These are phyloP conservation scores for Euphydryas editha DNA, from an alignment of 2,888 invertebrate species.

Conservation along the genomic window DNA sequence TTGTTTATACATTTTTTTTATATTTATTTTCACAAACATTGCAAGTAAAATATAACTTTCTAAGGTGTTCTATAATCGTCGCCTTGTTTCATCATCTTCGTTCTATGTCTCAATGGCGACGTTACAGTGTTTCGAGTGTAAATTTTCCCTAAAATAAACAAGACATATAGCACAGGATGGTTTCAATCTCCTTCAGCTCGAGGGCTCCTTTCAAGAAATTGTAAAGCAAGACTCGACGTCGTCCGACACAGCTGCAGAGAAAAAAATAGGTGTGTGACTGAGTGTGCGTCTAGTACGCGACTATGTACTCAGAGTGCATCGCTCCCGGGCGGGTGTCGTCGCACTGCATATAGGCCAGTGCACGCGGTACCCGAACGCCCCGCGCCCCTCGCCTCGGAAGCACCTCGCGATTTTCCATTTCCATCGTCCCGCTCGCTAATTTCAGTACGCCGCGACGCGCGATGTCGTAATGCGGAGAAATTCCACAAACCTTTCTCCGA, in stretches of 20 bases:
- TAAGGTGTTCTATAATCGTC: constrained; percentile 16
- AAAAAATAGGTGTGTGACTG: constrained; percentile 71
- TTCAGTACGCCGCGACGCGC: constrained; percentile 58
- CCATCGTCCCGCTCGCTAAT: constrained; percentile 72
- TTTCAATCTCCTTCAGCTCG: constrained; percentile 68
- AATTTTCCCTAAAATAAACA: constrained; percentile 42
- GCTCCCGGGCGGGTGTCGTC: constrained; percentile 83
- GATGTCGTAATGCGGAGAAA: constrained; percentile 71
- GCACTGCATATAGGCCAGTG: constrained; percentile 84
- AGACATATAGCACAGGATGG: constrained; percentile 47
- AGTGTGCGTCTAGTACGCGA: constrained; percentile 78
- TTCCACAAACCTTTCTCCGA: constrained; percentile 71
- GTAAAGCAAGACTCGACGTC: constrained; percentile 65
- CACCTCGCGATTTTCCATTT: constrained; percentile 81
- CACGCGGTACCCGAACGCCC: constrained; percentile 77
- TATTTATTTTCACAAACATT: not conserved
- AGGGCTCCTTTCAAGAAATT: constrained; percentile 70
- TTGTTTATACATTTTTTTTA: not conserved
- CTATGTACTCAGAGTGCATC: constrained; percentile 81
- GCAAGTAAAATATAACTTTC: constrained; percentile 7
- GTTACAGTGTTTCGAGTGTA: constrained; percentile 36
- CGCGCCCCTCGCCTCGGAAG: constrained; percentile 53
- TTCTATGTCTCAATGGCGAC: constrained; percentile 31
- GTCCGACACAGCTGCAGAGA: constrained; percentile 67
- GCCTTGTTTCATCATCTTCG: constrained; percentile 19